Evolutionary conservation across 2,113 vertebrate species (phyloP).

Genomic region (Romanogobio albipinnatus): DNA sequence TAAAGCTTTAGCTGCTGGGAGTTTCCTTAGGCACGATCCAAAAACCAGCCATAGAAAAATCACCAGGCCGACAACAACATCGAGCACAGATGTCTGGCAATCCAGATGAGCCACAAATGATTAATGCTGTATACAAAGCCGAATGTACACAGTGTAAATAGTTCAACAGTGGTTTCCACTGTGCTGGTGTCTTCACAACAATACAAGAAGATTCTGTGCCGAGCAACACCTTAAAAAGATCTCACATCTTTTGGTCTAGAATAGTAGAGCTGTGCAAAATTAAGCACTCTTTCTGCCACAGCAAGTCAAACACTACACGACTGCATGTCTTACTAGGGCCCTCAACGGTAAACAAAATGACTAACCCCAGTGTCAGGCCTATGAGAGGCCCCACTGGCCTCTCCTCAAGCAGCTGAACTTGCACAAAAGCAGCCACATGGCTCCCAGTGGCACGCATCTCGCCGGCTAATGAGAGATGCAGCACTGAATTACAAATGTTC

Average conservation of each 20-base stretch:
- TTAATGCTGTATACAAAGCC: conserved; percentile 46
- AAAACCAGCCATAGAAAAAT: conserved; percentile 62
- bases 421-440: conserved; percentile 54
- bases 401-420: conserved; percentile 27
- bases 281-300: background rate
- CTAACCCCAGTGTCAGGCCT: conserved; percentile 28
- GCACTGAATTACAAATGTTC: conserved; percentile 31
- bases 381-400: conserved; percentile 34
- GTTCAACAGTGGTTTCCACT: background rate
- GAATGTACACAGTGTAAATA: conserved; percentile 48
- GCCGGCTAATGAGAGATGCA: conserved; percentile 29
- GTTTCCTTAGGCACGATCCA: conserved; percentile 62
- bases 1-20: background rate
- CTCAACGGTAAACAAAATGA: conserved; percentile 33
- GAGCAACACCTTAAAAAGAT: background rate
- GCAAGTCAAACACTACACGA: conserved; percentile 4
- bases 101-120: conserved; percentile 55
- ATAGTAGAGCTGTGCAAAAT: background rate
- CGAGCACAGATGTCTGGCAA: conserved; percentile 48
- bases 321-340: conserved; percentile 4
- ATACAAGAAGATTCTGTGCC: background rate
- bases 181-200: background rate
- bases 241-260: background rate
- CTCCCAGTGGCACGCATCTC: conserved; percentile 34
- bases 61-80: conserved; percentile 26